phyloP scores from a whole-genome alignment of 2,888 invertebrate species.

The Folsomia manolachei region DNA sequence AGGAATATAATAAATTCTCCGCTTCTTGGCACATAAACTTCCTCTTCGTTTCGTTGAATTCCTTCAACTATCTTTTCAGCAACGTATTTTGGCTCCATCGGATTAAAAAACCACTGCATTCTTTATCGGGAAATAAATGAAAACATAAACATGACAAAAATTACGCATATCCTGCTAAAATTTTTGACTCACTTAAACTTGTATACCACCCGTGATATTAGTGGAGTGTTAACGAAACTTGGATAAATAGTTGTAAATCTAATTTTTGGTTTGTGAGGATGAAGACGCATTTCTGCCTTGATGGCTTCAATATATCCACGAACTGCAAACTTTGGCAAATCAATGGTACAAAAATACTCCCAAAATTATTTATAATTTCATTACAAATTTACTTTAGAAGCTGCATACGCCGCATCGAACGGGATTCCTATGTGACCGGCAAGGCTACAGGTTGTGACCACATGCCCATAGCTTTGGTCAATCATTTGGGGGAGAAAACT shows the following conservation, averaged over 20 bases:
- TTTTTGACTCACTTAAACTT: background rate
- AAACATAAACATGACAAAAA: background rate
- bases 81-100: conserved; percentile 15
- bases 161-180: background rate
- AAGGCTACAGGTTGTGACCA: conserved; percentile 35
- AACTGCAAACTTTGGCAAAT: too few species aligned
- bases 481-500: conserved; percentile 40
- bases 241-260: conserved; percentile 15
- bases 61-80: conserved; percentile 28
- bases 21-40: conserved; percentile 27
- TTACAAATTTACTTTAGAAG: conserved; percentile 24
- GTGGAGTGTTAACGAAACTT: background rate
- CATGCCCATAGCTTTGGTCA: conserved; percentile 32
- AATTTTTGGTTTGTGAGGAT: conserved; percentile 22
- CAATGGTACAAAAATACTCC: too few species aligned
- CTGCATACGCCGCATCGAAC: conserved; percentile 28
- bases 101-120: background rate
- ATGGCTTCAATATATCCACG: conserved; percentile 30
- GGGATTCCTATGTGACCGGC: conserved; percentile 23
- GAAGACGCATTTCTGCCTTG: conserved; percentile 20
- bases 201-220: background rate
- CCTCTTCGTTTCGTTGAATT: conserved; percentile 29
- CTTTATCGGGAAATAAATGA: background rate
- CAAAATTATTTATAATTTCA: background rate
- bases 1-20: conserved; percentile 9